phyloP scores from a whole-genome alignment of 2,113 vertebrate species.

The Phoenicopterus ruber region DNA sequence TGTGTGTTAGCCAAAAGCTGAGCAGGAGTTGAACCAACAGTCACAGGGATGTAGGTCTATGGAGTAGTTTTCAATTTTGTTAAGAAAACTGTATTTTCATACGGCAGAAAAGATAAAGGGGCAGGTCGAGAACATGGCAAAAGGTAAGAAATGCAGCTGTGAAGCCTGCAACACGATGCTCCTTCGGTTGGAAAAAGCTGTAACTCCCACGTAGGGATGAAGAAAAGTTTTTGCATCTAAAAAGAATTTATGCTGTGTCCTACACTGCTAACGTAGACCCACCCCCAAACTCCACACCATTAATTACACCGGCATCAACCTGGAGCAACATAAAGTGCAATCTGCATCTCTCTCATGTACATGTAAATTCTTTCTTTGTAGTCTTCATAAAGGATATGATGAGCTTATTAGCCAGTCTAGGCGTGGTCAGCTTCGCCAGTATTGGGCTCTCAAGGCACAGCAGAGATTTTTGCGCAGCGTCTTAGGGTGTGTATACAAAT shows the following conservation, averaged over 20 bases:
- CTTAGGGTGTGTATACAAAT: background rate
- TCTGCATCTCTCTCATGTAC: background rate
- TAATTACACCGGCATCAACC: background rate
- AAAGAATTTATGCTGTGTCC: background rate
- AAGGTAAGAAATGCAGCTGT: background rate
- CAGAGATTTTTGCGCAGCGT: background rate
- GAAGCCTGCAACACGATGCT: background rate
- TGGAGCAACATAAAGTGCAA: background rate
- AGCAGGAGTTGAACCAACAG: background rate
- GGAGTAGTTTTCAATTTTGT: background rate
- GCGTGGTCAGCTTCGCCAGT: background rate
- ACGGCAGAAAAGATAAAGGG: background rate
- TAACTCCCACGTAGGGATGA: background rate
- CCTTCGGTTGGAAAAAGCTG: background rate
- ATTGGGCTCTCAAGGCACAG: background rate
- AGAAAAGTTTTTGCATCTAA: background rate
- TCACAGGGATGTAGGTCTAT: background rate
- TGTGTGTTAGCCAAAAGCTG: background rate
- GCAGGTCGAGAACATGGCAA: background rate
- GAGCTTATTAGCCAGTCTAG: background rate
- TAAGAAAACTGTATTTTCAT: background rate
- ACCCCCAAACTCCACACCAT: background rate
- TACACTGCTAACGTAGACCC: background rate
- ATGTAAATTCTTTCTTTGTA: background rate
- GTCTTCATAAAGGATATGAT: background rate